A percentile compares a stretch with the other conserved stretches of the same genome.
phyloP scores from a whole-genome alignment of 2,888 invertebrate genomes.

The Saturnia japonica region DNA sequence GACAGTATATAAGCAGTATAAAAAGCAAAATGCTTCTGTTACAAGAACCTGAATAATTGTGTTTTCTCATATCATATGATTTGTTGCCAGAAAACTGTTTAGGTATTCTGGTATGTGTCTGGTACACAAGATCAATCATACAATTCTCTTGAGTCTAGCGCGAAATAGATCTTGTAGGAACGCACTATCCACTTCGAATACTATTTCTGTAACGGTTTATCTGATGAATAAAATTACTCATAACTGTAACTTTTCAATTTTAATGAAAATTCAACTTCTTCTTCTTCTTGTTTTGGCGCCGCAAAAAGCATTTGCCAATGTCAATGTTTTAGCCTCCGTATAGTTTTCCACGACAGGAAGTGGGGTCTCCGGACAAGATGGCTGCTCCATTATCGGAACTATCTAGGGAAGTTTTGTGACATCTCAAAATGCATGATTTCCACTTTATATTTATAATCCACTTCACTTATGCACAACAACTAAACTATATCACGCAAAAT shows the following conservation, averaged over 20 bases:
- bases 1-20: not conserved
- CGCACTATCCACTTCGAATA: not conserved
- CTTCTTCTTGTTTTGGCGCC: too few relatives aligned
- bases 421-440: too few relatives aligned
- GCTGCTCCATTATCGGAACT: too few relatives aligned
- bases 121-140: slow-evolving; percentile 3
- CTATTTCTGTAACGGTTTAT: not conserved
- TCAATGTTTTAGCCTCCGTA: too few relatives aligned
- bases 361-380: too few relatives aligned
- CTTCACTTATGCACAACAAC: too few relatives aligned
- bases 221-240: not conserved
- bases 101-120: not conserved
- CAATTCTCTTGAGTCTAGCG: slow-evolving; percentile 8
- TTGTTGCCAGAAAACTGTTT: slow-evolving; percentile 7
- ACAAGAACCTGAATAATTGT: not conserved
- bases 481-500: too few relatives aligned
- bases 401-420: too few relatives aligned
- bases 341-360: too few relatives aligned
- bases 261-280: too few relatives aligned
- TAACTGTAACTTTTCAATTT: not conserved
- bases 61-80: not conserved
- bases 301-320: too few relatives aligned
- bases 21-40: not conserved
- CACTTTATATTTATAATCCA: too few relatives aligned
- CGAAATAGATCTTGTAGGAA: not conserved